A percentile compares a stretch with the other conserved stretches of the same genome.
These are phyloP conservation scores for Drosophila paulistorum DNA, from an alignment of 1,140 invertebrate genomes.

Conservation along the genomic window DNA sequence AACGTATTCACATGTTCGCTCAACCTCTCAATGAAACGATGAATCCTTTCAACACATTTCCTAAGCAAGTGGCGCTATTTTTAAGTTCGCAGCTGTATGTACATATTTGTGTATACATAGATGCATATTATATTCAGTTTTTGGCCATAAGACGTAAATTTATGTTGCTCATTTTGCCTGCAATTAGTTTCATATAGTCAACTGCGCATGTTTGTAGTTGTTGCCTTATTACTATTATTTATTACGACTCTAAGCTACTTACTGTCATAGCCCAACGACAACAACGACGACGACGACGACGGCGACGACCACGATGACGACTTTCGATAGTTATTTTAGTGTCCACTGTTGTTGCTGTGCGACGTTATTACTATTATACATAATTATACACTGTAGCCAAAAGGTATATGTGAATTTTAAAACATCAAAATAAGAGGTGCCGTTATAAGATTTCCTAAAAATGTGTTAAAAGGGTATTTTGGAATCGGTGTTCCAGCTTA, in stretches of 20 bases:
- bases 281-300: neutral
- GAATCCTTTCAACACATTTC: too few relatives aligned
- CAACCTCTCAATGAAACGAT: too few relatives aligned
- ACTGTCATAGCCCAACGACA: constrained; percentile 33
- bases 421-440: too few relatives aligned
- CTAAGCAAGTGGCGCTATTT: too few relatives aligned
- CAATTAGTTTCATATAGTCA: constrained; percentile 49
- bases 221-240: constrained; percentile 16
- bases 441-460: too few relatives aligned
- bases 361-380: constrained; percentile 25
- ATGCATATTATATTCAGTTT: constrained; percentile 14
- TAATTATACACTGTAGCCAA: constrained; percentile 15
- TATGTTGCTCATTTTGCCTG: constrained; percentile 44
- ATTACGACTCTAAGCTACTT: constrained; percentile 53
- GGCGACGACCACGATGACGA: neutral
- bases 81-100: too few relatives aligned
- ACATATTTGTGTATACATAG: neutral
- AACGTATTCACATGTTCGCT: too few relatives aligned
- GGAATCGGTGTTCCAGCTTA: neutral
- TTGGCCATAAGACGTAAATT: constrained; percentile 37
- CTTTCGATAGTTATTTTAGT: constrained; percentile 45
- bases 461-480: too few relatives aligned
- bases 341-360: constrained; percentile 31
- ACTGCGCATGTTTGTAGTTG: constrained; percentile 23
- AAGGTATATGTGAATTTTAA: too few relatives aligned